Percentiles rank a stretch among this genome's conserved stretches.
These are phyloP conservation scores for Orientallactaga sibirica DNA, from an alignment of 2,797 vertebrate genomes.

Conservation along the genomic window DNA sequence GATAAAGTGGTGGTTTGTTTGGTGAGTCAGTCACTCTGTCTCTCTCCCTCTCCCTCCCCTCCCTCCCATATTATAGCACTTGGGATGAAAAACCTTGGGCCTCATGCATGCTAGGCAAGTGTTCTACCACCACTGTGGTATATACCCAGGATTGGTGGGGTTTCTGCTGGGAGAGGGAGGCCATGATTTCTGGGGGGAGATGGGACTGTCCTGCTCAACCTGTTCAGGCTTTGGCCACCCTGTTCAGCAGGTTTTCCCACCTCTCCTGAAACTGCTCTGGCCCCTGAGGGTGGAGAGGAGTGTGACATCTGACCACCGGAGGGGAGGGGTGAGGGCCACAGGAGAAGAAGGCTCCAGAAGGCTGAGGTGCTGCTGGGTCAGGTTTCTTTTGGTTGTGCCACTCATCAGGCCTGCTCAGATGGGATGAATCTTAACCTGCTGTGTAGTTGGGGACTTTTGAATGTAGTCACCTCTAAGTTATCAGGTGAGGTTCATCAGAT, in stretches of 20 bases:
- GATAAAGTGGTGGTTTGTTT: constrained; percentile 1
- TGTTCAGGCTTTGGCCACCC: constrained; percentile 70
- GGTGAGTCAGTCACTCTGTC: neutral
- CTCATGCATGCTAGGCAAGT: neutral
- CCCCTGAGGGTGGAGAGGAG: constrained; percentile 54
- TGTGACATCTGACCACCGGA: constrained; percentile 73
- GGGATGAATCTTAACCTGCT: no score
- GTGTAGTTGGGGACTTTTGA: neutral
- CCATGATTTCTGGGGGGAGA: constrained; percentile 11
- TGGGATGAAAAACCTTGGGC: neutral
- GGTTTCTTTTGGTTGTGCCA: neutral
- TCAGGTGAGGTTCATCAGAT: neutral
- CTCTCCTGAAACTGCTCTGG: constrained; percentile 75
- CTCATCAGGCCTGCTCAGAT: neutral
- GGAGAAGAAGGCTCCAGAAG: neutral
- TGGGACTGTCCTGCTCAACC: constrained; percentile 62
- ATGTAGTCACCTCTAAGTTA: neutral
- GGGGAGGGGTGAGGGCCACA: neutral
- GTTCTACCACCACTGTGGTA: neutral
- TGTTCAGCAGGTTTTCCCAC: constrained; percentile 77
- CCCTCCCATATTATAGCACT: neutral
- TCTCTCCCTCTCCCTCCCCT: neutral
- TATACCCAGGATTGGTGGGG: neutral
- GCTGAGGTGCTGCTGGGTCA: neutral
- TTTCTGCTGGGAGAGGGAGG: constrained; percentile 53